Evolutionary conservation across 2,797 vertebrate genomes (phyloP).

Genomic region (Xiphorhynchus erythropygius): DNA sequence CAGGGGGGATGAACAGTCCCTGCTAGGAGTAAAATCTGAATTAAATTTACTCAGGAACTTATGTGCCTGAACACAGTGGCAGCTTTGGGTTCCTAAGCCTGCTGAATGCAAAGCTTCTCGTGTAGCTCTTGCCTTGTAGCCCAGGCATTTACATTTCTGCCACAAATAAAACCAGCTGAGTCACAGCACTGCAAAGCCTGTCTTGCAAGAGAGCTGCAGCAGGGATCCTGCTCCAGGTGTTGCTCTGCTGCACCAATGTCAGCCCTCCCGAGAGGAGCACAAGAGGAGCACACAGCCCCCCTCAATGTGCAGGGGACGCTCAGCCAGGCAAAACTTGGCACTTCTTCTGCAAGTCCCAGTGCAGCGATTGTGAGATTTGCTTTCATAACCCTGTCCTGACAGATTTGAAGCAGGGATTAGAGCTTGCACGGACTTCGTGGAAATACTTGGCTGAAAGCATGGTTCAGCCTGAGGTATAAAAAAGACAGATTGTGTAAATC

Average conservation of each 20-base stretch:
- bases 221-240: rapidly evolving
- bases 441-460: background rate
- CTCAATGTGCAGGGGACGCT: background rate
- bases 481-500: background rate
- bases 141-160: background rate
- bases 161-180: background rate
- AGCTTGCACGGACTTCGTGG: background rate
- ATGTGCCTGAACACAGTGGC: rapidly evolving
- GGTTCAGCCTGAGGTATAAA: background rate
- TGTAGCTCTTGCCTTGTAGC: background rate
- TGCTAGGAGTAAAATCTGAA: background rate
- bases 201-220: background rate
- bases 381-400: background rate
- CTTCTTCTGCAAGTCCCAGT: background rate
- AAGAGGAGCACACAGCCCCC: background rate
- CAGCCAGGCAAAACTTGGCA: background rate
- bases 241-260: background rate
- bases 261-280: background rate
- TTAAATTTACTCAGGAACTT: background rate
- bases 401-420: background rate
- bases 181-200: background rate
- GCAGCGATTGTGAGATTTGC: background rate
- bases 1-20: background rate
- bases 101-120: background rate
- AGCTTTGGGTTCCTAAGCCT: background rate